Evolutionary conservation across 2,797 vertebrate species (phyloP).

Genomic region (Spheniscus humboldti): DNA sequence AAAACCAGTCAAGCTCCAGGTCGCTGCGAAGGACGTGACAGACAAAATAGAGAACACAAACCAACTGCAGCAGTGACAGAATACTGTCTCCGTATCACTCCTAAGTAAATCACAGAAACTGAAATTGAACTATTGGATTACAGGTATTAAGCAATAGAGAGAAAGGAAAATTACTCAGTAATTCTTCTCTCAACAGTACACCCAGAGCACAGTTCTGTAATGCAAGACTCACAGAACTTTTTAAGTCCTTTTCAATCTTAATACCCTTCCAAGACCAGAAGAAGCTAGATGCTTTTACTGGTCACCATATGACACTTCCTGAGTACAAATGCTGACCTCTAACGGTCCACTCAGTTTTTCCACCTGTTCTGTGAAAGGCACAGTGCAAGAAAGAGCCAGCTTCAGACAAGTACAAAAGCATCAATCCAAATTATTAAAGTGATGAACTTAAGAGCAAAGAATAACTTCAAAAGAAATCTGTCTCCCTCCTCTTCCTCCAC

Average conservation of each 20-base stretch:
- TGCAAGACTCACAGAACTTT: neutral
- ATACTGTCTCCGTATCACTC: neutral
- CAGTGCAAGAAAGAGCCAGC: neutral
- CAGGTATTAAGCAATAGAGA: neutral
- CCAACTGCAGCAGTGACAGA: neutral
- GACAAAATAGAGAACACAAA: neutral
- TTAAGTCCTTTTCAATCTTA: neutral
- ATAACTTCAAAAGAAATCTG: neutral
- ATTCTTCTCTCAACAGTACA: neutral
- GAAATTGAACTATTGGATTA: neutral
- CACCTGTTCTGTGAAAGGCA: neutral
- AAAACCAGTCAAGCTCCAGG: neutral
- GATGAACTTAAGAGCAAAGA: neutral
- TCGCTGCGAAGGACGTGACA: accelerated
- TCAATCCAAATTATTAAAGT: neutral
- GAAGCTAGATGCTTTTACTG: neutral
- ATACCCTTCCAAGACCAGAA: neutral
- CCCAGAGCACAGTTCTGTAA: neutral
- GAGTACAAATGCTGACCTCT: conserved; percentile 10
- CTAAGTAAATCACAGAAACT: neutral
- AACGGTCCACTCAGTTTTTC: neutral
- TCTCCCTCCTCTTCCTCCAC: neutral
- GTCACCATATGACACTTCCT: neutral
- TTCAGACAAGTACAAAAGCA: neutral
- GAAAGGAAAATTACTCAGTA: neutral